These are phyloP conservation scores for Drosophila baimaii DNA, from an alignment of 1,140 invertebrate genomes.

Conservation along the genomic window DNA sequence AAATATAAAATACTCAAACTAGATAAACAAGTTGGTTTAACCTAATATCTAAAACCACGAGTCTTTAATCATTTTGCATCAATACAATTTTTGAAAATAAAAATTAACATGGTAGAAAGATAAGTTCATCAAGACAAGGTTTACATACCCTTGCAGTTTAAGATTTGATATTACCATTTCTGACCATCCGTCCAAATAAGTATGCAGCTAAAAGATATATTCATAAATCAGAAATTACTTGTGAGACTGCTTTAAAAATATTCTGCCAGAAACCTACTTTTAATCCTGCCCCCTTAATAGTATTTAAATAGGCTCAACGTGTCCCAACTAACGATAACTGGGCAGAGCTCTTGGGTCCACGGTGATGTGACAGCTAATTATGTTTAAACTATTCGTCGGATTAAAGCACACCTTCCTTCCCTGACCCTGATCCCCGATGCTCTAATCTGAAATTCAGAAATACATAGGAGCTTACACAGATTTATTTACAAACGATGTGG, in stretches of 20 bases:
- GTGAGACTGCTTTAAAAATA: background rate
- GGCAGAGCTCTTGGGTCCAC: background rate
- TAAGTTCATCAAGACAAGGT: too few species aligned
- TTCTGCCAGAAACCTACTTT: background rate
- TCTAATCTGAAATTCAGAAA: slow-evolving; percentile 14
- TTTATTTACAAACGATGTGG: slow-evolving; percentile 25
- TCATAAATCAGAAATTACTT: background rate
- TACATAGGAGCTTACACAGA: slow-evolving; percentile 6
- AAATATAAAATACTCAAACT: too few species aligned
- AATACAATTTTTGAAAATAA: too few species aligned
- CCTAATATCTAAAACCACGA: too few species aligned
- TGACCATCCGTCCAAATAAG: too few species aligned
- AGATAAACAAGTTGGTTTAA: too few species aligned
- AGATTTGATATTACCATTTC: too few species aligned
- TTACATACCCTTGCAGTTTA: too few species aligned
- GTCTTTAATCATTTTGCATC: too few species aligned
- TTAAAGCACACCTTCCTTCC: background rate
- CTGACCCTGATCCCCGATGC: slow-evolving; percentile 1
- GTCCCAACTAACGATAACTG: background rate
- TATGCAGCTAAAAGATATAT: too few species aligned
- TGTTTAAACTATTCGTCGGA: background rate
- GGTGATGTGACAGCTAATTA: slow-evolving; percentile 8
- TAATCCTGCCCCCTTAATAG: too few species aligned
- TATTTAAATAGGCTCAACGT: background rate
- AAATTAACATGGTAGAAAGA: too few species aligned